Percentiles rank a stretch among this genome's conserved stretches.
phyloP scores from a whole-genome alignment of 2,113 vertebrate species.

The Caloenas nicobarica region DNA sequence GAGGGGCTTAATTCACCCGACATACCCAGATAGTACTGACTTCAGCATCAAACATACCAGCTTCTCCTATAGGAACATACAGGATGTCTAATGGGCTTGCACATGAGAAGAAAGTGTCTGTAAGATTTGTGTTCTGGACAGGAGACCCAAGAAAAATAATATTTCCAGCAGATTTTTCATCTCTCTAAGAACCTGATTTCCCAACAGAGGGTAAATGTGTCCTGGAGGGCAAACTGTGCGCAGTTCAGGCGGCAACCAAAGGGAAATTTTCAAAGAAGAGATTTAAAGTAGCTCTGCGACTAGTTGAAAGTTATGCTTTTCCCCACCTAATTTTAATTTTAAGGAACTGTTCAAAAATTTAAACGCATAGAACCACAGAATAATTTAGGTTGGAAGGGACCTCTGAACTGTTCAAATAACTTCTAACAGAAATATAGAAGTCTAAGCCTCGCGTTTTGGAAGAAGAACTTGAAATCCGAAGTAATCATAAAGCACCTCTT shows the following conservation, averaged over 20 bases:
- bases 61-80: background rate
- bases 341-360: constrained; percentile 56
- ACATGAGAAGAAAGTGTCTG: background rate
- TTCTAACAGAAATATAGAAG: constrained; percentile 25
- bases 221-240: background rate
- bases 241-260: constrained; percentile 15
- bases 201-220: background rate
- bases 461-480: constrained; percentile 6
- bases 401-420: constrained; percentile 42
- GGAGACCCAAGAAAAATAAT: background rate
- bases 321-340: constrained; percentile 53
- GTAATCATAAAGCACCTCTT: constrained; percentile 9
- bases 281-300: constrained; percentile 49
- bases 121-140: background rate
- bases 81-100: background rate
- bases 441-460: background rate
- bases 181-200: background rate
- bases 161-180: background rate
- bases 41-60: background rate
- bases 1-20: background rate
- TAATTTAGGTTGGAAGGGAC: constrained; percentile 39
- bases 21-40: background rate
- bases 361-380: constrained; percentile 18
- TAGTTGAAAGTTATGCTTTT: constrained; percentile 32
- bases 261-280: constrained; percentile 36